These are phyloP conservation scores for Timema podura DNA, from an alignment of 2,888 invertebrate genomes.

Conservation along the genomic window DNA sequence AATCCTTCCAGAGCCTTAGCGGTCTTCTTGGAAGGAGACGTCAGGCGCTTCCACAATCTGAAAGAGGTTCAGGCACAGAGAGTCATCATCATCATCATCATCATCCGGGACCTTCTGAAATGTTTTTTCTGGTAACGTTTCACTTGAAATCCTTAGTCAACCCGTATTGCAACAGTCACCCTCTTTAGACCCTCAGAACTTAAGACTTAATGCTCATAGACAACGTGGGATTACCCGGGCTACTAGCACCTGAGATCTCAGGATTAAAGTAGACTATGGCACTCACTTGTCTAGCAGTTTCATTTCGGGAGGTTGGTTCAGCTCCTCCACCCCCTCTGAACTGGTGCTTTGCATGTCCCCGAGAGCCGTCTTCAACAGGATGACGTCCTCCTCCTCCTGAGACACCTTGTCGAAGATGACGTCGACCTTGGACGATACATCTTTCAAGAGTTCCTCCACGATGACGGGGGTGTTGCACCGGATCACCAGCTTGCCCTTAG, in stretches of 20 bases:
- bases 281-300: slow-evolving; percentile 30
- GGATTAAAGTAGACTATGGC: neutral
- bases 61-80: no score
- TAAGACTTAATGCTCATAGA: neutral
- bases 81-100: no score
- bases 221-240: neutral
- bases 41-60: slow-evolving; percentile 38
- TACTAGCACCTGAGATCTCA: neutral
- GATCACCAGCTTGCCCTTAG: slow-evolving; percentile 36
- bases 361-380: neutral
- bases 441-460: slow-evolving; percentile 43
- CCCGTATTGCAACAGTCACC: neutral
- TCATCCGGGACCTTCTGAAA: no score
- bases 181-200: neutral
- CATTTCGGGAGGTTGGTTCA: slow-evolving; percentile 22
- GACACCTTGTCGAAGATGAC: slow-evolving; percentile 44
- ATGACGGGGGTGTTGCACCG: slow-evolving; percentile 41
- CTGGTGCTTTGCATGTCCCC: slow-evolving; percentile 1
- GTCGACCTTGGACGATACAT: slow-evolving; percentile 46
- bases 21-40: slow-evolving; percentile 38
- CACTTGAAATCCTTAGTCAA: no score
- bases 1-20: slow-evolving; percentile 41
- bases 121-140: no score
- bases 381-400: slow-evolving; percentile 28
- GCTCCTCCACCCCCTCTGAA: slow-evolving; percentile 11